These are phyloP conservation scores for Calephelis perditalis DNA, from an alignment of 2,888 invertebrate species.

Conservation along the genomic window DNA sequence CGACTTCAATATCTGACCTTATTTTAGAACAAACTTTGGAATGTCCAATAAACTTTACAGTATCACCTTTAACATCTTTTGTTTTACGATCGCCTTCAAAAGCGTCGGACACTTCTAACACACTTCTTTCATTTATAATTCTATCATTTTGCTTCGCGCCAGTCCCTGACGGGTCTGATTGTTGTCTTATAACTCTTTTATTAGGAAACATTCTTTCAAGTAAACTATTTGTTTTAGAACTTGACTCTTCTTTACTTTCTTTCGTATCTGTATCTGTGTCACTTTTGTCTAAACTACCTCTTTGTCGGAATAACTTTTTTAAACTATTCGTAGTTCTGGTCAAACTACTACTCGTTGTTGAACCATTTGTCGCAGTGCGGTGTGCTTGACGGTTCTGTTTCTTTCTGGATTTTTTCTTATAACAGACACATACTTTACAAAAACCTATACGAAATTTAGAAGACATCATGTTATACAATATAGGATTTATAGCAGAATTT, in stretches of 20 bases:
- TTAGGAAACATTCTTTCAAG: conserved; percentile 58
- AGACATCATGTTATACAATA: conserved; percentile 95
- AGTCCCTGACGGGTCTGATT: conserved; percentile 60
- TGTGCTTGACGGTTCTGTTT: conserved; percentile 60
- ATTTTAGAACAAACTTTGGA: conserved; percentile 53
- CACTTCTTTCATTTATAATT: conserved; percentile 37
- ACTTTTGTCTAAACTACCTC: conserved; percentile 62
- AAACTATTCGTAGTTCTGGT: conserved; percentile 79
- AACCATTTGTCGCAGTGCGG: conserved; percentile 79
- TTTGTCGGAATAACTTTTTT: conserved; percentile 68
- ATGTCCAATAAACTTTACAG: conserved; percentile 52
- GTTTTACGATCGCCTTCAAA: conserved; percentile 34
- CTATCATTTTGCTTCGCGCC: conserved; percentile 41
- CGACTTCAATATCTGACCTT: conserved; percentile 48
- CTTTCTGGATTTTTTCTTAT: conserved; percentile 55
- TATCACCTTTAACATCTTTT: conserved; percentile 34
- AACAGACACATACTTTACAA: conserved; percentile 81
- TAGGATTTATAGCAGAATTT: conserved; percentile 94
- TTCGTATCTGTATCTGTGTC: conserved; percentile 48
- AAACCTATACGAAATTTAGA: conserved; percentile 93
- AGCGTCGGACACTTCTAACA: conserved; percentile 45
- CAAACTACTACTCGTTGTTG: conserved; percentile 78
- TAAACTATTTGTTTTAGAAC: conserved; percentile 39
- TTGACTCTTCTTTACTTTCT: conserved; percentile 46
- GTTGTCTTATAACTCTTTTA: conserved; percentile 59